Evolutionary conservation across 2,113 vertebrate genomes (phyloP).

Genomic region (Silurus glanis): DNA sequence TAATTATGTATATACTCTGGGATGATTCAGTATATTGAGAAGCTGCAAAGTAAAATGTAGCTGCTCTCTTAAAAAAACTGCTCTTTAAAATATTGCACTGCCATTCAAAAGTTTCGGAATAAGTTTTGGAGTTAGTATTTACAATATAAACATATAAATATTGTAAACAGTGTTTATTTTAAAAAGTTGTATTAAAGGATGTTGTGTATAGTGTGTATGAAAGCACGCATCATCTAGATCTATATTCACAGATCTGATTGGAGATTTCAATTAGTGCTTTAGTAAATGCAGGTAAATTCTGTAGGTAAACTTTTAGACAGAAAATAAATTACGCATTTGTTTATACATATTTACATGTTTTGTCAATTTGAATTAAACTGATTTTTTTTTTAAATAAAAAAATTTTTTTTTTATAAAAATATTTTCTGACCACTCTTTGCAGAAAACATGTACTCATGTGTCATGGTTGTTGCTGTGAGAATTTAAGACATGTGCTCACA

Average conservation of each 20-base stretch:
- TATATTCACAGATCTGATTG: not conserved
- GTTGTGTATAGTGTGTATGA: not conserved
- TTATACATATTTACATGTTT: not conserved
- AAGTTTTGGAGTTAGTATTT: not conserved
- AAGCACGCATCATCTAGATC: not conserved
- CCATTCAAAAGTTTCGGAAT: not conserved
- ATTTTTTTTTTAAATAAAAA: no score
- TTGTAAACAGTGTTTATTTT: not conserved
- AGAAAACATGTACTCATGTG: not conserved
- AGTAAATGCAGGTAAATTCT: not conserved
- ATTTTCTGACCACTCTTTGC: not conserved
- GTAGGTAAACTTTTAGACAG: not conserved
- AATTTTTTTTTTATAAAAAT: no score
- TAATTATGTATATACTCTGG: constrained; percentile 13
- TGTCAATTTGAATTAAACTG: no score
- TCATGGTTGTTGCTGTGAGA: no score
- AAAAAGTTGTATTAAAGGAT: not conserved
- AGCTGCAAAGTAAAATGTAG: not conserved
- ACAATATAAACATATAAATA: no score
- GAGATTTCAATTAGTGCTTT: not conserved
- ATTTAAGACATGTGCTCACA: no score
- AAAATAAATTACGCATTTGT: not conserved
- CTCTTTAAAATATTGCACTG: not conserved
- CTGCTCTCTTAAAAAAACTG: not conserved
- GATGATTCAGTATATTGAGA: constrained; percentile 15